A percentile compares a stretch with the other conserved stretches of the same genome.
Conservation (phyloP, 1,140 invertebrate genomes). For the Heliconius himera region DNA sequence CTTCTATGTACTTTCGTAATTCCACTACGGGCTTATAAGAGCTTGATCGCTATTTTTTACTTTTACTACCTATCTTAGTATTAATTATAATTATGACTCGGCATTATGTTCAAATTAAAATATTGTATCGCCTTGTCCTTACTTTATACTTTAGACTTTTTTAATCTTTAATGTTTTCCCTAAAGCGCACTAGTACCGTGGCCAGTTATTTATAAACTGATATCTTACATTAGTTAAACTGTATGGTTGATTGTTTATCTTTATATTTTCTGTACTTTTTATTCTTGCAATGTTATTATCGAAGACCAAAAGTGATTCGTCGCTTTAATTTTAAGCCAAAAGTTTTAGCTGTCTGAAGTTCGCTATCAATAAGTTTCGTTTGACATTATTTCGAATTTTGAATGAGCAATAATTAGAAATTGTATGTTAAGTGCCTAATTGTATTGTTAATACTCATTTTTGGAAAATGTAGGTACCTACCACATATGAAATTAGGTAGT, state of each 20-base stretch:
- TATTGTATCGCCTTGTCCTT: slow-evolving; percentile 44
- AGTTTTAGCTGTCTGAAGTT: slow-evolving; percentile 21
- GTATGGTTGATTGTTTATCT: slow-evolving; percentile 53
- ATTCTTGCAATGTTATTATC: slow-evolving; percentile 38
- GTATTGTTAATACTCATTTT: slow-evolving; percentile 66
- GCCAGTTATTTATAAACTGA: slow-evolving; percentile 76
- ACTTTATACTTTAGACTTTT: slow-evolving; percentile 55
- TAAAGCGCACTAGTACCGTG: slow-evolving; percentile 70
- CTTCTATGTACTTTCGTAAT: slow-evolving; percentile 65
- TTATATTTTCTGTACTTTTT: slow-evolving; percentile 45
- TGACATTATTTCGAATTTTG: slow-evolving; percentile 8
- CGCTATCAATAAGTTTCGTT: slow-evolving; percentile 16
- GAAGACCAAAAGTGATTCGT: slow-evolving; percentile 47
- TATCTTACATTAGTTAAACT: slow-evolving; percentile 63
- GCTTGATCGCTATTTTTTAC: slow-evolving; percentile 59
- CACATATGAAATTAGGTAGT: not conserved
- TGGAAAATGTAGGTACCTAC: not conserved
- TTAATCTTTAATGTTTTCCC: slow-evolving; percentile 63
- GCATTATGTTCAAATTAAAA: slow-evolving; percentile 60
- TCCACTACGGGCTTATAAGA: slow-evolving; percentile 59
- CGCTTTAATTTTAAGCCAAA: slow-evolving; percentile 47
- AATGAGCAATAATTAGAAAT: slow-evolving; percentile 23
- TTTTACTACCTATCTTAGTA: slow-evolving; percentile 69
- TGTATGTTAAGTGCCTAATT: slow-evolving; percentile 24
- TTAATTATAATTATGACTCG: slow-evolving; percentile 57